Base-by-base conservation (phyloP, 1,140 invertebrate species). In the Pentalonia nigronervosa region DNA sequence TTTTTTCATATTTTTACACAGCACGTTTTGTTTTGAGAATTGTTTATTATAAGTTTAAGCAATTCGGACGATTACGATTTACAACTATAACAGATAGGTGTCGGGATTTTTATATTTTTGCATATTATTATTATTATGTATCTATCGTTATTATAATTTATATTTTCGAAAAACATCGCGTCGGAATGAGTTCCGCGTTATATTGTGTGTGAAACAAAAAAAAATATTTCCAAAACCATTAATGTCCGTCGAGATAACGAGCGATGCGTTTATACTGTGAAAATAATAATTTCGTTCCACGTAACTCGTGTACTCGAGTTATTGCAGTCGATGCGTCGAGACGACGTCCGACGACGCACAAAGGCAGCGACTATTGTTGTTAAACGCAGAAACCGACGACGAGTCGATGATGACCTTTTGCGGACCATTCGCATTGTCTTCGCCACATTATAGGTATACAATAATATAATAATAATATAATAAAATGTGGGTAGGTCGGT, bases 381-480 rank as follows among this genome's bases (percentile, higher is more conserved):
- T 6, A 76, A 76, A 76, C 41, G 41, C 60, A 76, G 30, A 76
- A 76, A 76, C 30, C 60, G n/a, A 76, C 56, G 25, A 60, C 30
- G 60, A 76, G 60, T 76, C 60, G 60, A n/a, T 76, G 60, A n/a
- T 76, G 60, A 76, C 60, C 60, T 76, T 67, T 76, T 76, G 30
- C n/a, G 30, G 14, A 76, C n/a, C 4, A 14, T n/a, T 76, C 60
- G 60, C n/a, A 34, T 76, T 76, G 60, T 76, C 60, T 76, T 30
- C n/a, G 6, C 60, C 4, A 41, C 41, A 41, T 41, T 4, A n/a
- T 76, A n/a, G 60, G 14, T n/a, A n/a, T n/a, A 76, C 60, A 76
- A 67, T 67, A n/a, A 48, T 53, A 53, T 53, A 53, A 50, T 53
- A 23, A 48, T 67, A 67, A 67, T 30, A 67, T 25, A 25, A 67